A percentile compares a stretch with the other conserved stretches of the same genome.
Conservation (phyloP, 2,888 invertebrate species). For the Melieria picta region DNA sequence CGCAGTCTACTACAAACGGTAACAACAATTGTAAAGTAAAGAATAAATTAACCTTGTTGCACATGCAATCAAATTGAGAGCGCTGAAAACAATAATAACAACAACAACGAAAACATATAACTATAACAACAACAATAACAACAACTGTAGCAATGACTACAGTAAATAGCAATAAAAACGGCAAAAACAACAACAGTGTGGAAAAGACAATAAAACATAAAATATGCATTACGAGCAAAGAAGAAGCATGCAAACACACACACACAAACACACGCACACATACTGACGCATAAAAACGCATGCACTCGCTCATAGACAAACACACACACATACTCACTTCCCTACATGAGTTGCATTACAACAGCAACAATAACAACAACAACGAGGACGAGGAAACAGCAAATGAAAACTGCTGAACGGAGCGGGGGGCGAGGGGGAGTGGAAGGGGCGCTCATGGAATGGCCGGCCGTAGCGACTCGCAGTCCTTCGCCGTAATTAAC, state of each 20-base stretch:
- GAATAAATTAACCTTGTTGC: constrained; percentile 4
- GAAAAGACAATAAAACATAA: no score
- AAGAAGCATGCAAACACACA: neutral
- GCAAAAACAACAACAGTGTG: no score
- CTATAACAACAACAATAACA: constrained; percentile 3
- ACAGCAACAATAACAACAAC: no score
- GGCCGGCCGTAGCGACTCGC: no score
- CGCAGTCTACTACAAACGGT: neutral
- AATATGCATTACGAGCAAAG: no score
- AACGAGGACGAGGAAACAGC: no score
- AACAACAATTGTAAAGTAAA: neutral
- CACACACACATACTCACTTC: neutral
- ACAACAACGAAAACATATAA: neutral
- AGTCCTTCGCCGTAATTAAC: no score
- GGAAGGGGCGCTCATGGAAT: no score
- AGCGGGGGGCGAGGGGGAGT: no score
- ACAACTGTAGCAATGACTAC: neutral
- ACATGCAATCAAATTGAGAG: neutral
- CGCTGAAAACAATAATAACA: neutral
- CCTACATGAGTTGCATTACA: no score
- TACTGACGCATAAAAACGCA: neutral
- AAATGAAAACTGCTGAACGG: no score
- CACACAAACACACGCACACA: neutral
- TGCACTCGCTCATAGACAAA: neutral
- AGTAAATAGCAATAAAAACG: no score